Conservation (phyloP, 1,140 invertebrate species). For the Pseudomyrmex flavicornis region DNA sequence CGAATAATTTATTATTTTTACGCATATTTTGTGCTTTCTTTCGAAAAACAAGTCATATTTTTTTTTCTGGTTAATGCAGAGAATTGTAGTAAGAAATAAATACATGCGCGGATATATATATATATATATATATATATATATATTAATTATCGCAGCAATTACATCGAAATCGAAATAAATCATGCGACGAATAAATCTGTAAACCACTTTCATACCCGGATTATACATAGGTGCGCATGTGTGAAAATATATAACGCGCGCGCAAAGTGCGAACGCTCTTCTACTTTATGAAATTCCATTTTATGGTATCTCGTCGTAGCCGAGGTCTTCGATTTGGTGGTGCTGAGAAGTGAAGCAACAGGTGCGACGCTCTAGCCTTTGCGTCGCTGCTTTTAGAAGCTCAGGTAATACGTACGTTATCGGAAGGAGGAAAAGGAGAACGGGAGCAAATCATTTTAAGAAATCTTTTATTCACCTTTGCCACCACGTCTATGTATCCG, state of each 20-base stretch:
- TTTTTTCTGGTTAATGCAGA: too few species aligned
- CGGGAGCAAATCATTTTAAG: slow-evolving; percentile 72
- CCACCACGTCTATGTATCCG: slow-evolving; percentile 58
- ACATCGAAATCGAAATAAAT: neutral
- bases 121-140: neutral
- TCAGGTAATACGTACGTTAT: slow-evolving; percentile 76
- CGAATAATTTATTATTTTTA: too few species aligned
- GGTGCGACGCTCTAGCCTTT: slow-evolving; percentile 78
- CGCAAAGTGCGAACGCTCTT: slow-evolving; percentile 66
- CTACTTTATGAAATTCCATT: slow-evolving; percentile 79
- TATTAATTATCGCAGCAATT: neutral
- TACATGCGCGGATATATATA: neutral
- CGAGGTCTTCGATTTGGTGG: slow-evolving; percentile 80
- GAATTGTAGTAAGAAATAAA: too few species aligned
- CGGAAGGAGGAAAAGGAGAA: neutral
- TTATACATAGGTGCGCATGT: slow-evolving; percentile 20
- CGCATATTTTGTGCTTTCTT: too few species aligned
- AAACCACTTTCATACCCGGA: neutral
- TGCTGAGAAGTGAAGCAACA: slow-evolving; percentile 84
- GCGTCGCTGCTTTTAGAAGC: slow-evolving; percentile 71
- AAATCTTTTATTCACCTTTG: slow-evolving; percentile 75
- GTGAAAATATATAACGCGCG: slow-evolving; percentile 65
- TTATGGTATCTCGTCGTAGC: slow-evolving; percentile 72
- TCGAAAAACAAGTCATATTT: too few species aligned
- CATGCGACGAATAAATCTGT: slow-evolving; percentile 12